Conservation (phyloP, 2,888 invertebrate genomes). For the Chrysina gloriosa region DNA sequence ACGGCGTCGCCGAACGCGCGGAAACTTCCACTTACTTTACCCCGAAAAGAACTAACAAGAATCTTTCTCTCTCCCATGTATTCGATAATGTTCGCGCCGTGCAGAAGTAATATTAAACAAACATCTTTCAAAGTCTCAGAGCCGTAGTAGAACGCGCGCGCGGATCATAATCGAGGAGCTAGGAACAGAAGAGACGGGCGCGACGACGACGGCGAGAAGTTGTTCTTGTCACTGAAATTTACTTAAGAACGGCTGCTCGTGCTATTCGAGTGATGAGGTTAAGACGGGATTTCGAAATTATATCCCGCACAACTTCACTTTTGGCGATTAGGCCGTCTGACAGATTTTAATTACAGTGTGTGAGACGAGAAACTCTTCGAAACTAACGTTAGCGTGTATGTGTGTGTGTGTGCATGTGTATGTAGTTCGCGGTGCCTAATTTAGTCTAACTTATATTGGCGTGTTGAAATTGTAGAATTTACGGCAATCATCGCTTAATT, state of each 20-base stretch:
- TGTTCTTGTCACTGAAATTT: constrained; percentile 17
- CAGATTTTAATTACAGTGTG: constrained; percentile 17
- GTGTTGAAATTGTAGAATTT: no score
- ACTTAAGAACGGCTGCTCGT: constrained; percentile 18
- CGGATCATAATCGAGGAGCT: no score
- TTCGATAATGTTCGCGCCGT: background rate
- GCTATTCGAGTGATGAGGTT: constrained; percentile 15
- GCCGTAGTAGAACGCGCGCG: background rate
- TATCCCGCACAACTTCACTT: constrained; percentile 24
- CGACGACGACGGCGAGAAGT: no score
- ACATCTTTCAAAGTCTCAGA: constrained; percentile 1
- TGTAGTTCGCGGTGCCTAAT: no score
- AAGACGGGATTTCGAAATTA: constrained; percentile 21
- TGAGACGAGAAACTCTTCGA: background rate
- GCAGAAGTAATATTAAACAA: constrained; percentile 5
- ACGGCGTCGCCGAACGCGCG: background rate
- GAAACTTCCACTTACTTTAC: background rate
- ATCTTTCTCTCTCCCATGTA: background rate
- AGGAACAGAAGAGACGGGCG: no score
- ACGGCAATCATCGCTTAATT: no score
- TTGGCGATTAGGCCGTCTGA: constrained; percentile 6
- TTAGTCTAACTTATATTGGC: no score
- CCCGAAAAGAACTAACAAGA: background rate
- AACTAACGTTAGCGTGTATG: no score
- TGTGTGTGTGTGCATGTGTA: no score